Conservation (phyloP, 2,113 vertebrate genomes). For the Dissostichus mawsoni region DNA sequence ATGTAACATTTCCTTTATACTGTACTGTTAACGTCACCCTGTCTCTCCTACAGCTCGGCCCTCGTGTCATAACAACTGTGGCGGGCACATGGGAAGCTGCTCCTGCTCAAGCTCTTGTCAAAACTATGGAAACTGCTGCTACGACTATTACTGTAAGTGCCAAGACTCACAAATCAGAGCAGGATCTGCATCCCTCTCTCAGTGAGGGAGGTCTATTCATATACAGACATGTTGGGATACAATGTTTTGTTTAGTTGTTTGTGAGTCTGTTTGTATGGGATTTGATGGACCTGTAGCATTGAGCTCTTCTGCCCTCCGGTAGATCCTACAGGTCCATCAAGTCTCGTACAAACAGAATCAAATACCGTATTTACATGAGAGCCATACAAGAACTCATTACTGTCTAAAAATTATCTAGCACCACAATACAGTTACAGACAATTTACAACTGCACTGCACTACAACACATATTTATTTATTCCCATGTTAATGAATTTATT, state of each 20-base stretch:
- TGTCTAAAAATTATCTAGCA: too few relatives aligned
- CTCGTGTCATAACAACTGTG: slow-evolving; percentile 54
- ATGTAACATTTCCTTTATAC: not conserved
- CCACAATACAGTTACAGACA: too few relatives aligned
- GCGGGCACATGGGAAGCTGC: slow-evolving; percentile 31
- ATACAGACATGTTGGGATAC: not conserved
- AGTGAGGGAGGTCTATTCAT: not conserved
- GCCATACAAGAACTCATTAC: too few relatives aligned
- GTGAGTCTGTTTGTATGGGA: too few relatives aligned
- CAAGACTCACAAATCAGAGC: not conserved
- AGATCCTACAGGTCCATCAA: too few relatives aligned
- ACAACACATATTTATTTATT: too few relatives aligned
- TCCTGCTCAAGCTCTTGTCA: slow-evolving; percentile 71
- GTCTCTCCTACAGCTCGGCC: not conserved
- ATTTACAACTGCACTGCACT: too few relatives aligned
- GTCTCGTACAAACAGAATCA: too few relatives aligned
- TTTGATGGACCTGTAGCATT: too few relatives aligned
- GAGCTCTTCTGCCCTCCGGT: too few relatives aligned
- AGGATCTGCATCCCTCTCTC: not conserved
- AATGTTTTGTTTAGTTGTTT: not conserved
- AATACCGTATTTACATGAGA: too few relatives aligned
- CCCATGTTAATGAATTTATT: too few relatives aligned
- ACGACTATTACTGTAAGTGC: slow-evolving; percentile 61
- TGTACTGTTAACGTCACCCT: not conserved
- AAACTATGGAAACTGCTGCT: slow-evolving; percentile 63